Percentiles rank a stretch among this genome's conserved stretches.
These are phyloP conservation scores for Cataglyphis albicans DNA, from an alignment of 2,888 invertebrate genomes.

Conservation along the genomic window DNA sequence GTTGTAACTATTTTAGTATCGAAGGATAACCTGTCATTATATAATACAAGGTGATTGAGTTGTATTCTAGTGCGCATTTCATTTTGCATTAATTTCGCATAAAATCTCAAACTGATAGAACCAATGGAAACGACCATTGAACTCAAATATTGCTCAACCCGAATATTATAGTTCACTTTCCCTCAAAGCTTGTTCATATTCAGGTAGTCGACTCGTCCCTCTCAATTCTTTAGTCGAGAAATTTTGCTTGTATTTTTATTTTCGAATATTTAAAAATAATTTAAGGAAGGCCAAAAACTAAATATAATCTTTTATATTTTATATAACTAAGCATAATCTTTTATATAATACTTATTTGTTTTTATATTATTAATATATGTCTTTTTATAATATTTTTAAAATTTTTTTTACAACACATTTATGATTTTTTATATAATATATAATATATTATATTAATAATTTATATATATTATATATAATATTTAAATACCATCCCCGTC, in stretches of 20 bases:
- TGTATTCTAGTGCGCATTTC: not conserved
- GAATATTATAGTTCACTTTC: conserved; percentile 82
- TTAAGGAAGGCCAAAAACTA: not conserved
- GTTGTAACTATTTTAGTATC: not conserved
- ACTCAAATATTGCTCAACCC: conserved; percentile 79
- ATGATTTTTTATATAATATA: not conserved
- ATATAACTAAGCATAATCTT: not conserved
- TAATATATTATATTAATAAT: no score
- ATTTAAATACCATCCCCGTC: not conserved
- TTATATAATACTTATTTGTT: not conserved
- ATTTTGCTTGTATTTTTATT: not conserved
- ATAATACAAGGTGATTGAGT: not conserved
- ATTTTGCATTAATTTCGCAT: conserved; percentile 64
- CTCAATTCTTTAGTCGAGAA: not conserved
- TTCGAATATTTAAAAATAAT: not conserved
- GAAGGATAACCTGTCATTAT: not conserved
- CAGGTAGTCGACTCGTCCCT: conserved; percentile 43
- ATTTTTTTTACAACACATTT: not conserved
- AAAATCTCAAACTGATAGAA: conserved; percentile 56
- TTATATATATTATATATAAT: not conserved
- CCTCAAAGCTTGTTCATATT: conserved; percentile 78
- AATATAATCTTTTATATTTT: not conserved
- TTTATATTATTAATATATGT: not conserved
- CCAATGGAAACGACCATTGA: conserved; percentile 46
- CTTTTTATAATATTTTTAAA: not conserved